These are phyloP conservation scores for Nemoura dubitans DNA, from an alignment of 2,888 invertebrate species.

Conservation along the genomic window DNA sequence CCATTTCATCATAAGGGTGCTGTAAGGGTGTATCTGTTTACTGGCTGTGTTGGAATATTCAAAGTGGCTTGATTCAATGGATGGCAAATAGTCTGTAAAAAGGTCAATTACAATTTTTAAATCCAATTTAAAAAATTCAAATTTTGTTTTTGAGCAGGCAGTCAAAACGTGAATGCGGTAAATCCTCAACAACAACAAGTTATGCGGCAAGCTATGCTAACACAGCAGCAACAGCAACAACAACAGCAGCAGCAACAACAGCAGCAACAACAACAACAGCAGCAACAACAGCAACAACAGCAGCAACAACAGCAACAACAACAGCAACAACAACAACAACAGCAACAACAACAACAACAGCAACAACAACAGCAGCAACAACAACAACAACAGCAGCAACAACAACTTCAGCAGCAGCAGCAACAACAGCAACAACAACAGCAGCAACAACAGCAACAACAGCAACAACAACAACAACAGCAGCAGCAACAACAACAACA, in stretches of 20 bases:
- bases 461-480: conserved; percentile 57
- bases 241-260: conserved; percentile 58
- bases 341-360: conserved; percentile 58
- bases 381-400: conserved; percentile 57
- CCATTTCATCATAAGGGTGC: no score
- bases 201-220: conserved; percentile 57
- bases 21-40: no score
- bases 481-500: conserved; percentile 59
- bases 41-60: no score
- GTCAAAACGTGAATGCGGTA: not conserved
- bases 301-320: conserved; percentile 57
- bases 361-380: conserved; percentile 58
- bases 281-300: conserved; percentile 54
- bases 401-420: conserved; percentile 58
- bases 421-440: conserved; percentile 59
- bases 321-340: conserved; percentile 57
- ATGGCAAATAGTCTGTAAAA: no score
- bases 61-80: no score
- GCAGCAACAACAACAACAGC: conserved; percentile 58
- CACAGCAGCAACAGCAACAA: conserved; percentile 58
- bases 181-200: conserved; percentile 55
- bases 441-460: conserved; percentile 56
- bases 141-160: not conserved
- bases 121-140: no score
- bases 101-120: no score